phyloP scores from a whole-genome alignment of 2,113 vertebrate genomes.

The Acanthochromis polyacanthus region DNA sequence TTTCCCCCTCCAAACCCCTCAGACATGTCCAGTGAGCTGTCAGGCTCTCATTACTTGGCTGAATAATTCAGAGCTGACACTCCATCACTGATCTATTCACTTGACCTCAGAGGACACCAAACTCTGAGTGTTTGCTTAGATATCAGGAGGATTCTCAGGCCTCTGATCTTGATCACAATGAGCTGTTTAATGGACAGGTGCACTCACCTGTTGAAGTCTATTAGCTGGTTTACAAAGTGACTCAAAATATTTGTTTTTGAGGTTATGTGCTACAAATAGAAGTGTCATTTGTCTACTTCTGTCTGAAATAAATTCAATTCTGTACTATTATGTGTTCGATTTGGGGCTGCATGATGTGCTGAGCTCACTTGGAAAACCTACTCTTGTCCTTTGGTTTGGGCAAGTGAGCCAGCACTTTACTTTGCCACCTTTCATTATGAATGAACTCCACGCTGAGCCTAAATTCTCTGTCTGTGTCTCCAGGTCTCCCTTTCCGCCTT shows the following conservation, averaged over 20 bases:
- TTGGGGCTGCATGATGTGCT: too few relatives aligned
- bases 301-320: neutral
- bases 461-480: constrained; percentile 6
- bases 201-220: neutral
- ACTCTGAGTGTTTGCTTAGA: constrained; percentile 42
- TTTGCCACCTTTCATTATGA: constrained; percentile 24
- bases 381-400: neutral
- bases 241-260: neutral
- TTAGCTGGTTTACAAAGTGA: neutral
- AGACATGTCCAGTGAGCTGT: constrained; percentile 28
- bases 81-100: constrained; percentile 57
- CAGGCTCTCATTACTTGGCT: constrained; percentile 61
- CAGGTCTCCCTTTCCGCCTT: neutral
- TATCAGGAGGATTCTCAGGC: constrained; percentile 17
- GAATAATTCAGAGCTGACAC: constrained; percentile 72
- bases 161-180: neutral
- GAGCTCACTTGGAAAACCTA: too few relatives aligned
- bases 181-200: constrained; percentile 10
- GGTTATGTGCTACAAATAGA: neutral
- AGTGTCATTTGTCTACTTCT: neutral
- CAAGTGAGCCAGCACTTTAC: neutral
- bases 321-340: neutral
- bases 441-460: constrained; percentile 13
- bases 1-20: constrained; percentile 17
- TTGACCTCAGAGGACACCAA: constrained; percentile 54